Conservation (phyloP, 1,140 invertebrate species). For the Microvelia longipes region DNA sequence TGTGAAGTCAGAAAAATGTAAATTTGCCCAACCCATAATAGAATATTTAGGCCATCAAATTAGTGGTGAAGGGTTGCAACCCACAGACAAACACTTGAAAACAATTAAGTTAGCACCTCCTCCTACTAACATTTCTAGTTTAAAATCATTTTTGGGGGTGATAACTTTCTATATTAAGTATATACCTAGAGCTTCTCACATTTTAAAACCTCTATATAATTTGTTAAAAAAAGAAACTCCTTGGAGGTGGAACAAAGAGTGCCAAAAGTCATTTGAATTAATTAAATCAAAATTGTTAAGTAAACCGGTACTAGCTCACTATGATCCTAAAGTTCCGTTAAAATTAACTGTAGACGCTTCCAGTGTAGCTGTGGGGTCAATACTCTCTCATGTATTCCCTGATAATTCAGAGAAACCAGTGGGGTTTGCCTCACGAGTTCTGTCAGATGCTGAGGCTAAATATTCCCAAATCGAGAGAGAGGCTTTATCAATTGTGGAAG, state of each 20-base stretch:
- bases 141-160: constrained; percentile 13
- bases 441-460: constrained; percentile 31
- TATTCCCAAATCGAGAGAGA: constrained; percentile 39
- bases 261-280: constrained; percentile 14
- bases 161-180: constrained; percentile 18
- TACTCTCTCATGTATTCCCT: constrained; percentile 25
- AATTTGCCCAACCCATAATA: neutral
- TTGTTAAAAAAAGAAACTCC: constrained; percentile 14
- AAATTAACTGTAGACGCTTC: constrained; percentile 26
- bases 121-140: neutral
- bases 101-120: neutral
- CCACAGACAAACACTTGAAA: constrained; percentile 3
- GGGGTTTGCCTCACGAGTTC: constrained; percentile 27
- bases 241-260: constrained; percentile 13
- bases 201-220: constrained; percentile 12
- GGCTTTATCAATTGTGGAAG: constrained; percentile 33
- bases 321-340: constrained; percentile 22
- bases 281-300: constrained; percentile 13
- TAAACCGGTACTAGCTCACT: constrained; percentile 20
- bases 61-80: constrained; percentile 1
- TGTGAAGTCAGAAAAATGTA: constrained; percentile 6
- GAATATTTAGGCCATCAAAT: constrained; percentile 8
- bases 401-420: constrained; percentile 25
- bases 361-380: constrained; percentile 24
- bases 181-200: constrained; percentile 10